Base-by-base conservation (phyloP, 2,113 vertebrate species). In the Cheilinus undulatus region DNA sequence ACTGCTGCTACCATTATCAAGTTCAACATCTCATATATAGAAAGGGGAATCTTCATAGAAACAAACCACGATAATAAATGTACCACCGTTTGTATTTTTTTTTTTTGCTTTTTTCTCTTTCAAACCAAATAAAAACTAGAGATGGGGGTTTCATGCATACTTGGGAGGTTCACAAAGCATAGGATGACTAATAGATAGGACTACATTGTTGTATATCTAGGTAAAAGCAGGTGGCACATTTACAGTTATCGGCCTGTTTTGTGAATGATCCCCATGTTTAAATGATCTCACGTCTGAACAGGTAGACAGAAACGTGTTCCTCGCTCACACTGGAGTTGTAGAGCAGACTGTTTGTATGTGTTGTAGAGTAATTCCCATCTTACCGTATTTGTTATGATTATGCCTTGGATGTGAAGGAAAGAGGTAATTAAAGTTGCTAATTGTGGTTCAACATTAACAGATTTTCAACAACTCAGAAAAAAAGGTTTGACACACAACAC, bases 1-100 rank as follows among this genome's bases (percentile, higher is more conserved):
- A 87, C 88, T 90, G 92, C 88, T 91, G 91, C 88, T 90, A 93
- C 76, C 76, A 81, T 88, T 83, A 83, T 84, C 85, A 91, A 83
- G 81, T 92, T 93, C 89, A 92, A 76, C 78, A 69, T 84, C 22
- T 83, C 32, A 15, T 77, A 76, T 68, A 83, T 45, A 74, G 49
- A 80, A 58, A 76, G 71, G 84, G 80, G 73, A 80, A 68, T 83
- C 67, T 74, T 86, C 85, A 80, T 69, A 69, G 81, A 89, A 91
- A 90, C 90, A 84, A 89, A 90, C 84, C 89, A 91, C 83, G 56
- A 67, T 73, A 66, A 86, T 89, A 91, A 91, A 89, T 86, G 86
- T 87, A 87, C 88, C 89, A 90, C 85, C 86, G 3, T 88, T 84
- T 78, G 22, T 69, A 48, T 53, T 34, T 60, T 27, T 70, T 54